Conservation (phyloP, 2,797 vertebrate species). For the Pteronotus mesoamericanus region DNA sequence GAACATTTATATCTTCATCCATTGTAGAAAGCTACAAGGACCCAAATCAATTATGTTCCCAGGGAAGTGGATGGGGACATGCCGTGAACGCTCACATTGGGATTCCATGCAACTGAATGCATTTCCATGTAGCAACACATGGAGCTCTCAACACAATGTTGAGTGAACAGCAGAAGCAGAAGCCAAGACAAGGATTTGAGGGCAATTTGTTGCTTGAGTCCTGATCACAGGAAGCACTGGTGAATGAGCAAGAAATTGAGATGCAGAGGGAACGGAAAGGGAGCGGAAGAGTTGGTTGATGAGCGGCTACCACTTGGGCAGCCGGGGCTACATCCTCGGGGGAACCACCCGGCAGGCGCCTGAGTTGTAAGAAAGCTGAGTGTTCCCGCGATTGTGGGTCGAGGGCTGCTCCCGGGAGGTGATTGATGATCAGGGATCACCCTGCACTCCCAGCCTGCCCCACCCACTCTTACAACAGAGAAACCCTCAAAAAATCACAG, state of each 20-base stretch:
- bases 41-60: neutral
- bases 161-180: neutral
- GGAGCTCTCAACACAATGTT: neutral
- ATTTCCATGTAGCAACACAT: too few species aligned
- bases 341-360: too few species aligned
- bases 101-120: neutral
- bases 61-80: neutral
- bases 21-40: neutral
- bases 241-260: neutral
- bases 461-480: neutral
- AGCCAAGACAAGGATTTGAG: neutral
- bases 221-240: neutral
- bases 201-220: neutral
- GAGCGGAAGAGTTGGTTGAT: neutral
- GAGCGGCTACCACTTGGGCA: neutral
- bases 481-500: neutral
- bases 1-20: neutral
- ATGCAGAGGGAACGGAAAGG: fast-evolving
- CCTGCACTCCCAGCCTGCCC: neutral
- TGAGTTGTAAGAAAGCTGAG: neutral
- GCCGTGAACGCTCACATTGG: neutral
- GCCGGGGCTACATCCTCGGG: neutral
- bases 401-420: neutral
- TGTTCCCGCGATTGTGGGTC: too few species aligned
- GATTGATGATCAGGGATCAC: too few species aligned